These are phyloP conservation scores for Sorex fumeus DNA, from an alignment of 2,113 vertebrate species.

Conservation along the genomic window DNA sequence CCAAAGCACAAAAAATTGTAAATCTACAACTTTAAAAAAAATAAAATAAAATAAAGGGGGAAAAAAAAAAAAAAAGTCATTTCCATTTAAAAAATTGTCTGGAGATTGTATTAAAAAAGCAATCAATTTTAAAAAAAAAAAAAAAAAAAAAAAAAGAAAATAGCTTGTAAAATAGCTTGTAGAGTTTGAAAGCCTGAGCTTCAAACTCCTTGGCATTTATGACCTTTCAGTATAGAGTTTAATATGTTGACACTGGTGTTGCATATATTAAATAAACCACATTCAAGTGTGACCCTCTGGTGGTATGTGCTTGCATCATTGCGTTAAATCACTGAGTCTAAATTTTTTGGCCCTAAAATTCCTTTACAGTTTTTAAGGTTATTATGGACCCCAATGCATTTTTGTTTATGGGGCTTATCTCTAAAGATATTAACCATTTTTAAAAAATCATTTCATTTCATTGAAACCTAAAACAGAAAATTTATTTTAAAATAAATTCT, in stretches of 20 bases:
- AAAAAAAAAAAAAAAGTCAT: too few species aligned
- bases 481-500: constrained; percentile 29
- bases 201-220: constrained; percentile 3
- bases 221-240: not conserved
- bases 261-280: too few species aligned
- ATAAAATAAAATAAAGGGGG: too few species aligned
- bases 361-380: constrained; percentile 22
- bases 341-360: not conserved
- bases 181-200: not conserved
- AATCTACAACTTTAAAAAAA: too few species aligned
- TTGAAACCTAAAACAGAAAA: constrained; percentile 51
- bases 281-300: too few species aligned
- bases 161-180: too few species aligned
- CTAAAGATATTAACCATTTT: constrained; percentile 1
- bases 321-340: not conserved
- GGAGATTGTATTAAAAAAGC: too few species aligned
- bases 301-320: not conserved
- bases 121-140: too few species aligned
- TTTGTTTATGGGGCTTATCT: constrained; percentile 39
- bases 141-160: too few species aligned
- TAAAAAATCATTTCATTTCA: not conserved
- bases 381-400: not conserved
- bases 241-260: not conserved
- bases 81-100: too few species aligned
- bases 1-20: too few species aligned